A percentile compares a stretch with the other conserved stretches of the same genome.
Evolutionary conservation across 2,797 vertebrate species (phyloP).

Genomic region (Trematomus bernacchii): DNA sequence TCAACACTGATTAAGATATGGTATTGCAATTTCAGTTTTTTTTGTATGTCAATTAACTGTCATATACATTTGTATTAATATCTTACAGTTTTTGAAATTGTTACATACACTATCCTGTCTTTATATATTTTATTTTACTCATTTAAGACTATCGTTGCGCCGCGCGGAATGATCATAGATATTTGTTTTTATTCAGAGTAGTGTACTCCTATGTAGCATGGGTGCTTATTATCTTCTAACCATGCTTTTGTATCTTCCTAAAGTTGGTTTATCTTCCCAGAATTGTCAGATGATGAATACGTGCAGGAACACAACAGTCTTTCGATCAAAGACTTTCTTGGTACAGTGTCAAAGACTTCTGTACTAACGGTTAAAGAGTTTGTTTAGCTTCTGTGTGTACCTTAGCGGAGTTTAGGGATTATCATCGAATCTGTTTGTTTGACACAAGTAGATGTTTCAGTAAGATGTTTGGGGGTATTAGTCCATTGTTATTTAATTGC

Average conservation of each 20-base stretch:
- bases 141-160: constrained; percentile 97
- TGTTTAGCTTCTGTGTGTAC: constrained; percentile 82
- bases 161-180: constrained; percentile 97
- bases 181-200: constrained; percentile 90
- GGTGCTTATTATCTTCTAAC: constrained; percentile 90
- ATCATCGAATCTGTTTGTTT: constrained; percentile 88
- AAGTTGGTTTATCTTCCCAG: constrained; percentile 90
- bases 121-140: constrained; percentile 89
- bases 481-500: constrained; percentile 80
- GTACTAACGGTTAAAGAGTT: constrained; percentile 83
- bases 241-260: constrained; percentile 85
- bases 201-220: constrained; percentile 94
- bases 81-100: constrained; percentile 86
- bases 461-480: constrained; percentile 69
- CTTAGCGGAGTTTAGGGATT: constrained; percentile 84
- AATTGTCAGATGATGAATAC: constrained; percentile 86
- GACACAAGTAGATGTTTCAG: constrained; percentile 86
- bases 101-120: constrained; percentile 72
- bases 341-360: constrained; percentile 88
- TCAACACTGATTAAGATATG: constrained; percentile 69
- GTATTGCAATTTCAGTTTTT: constrained; percentile 62
- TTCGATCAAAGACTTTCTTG: constrained; percentile 87
- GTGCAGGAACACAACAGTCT: constrained; percentile 93
- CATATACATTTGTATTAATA: constrained; percentile 80
- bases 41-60: constrained; percentile 56